phyloP scores from a whole-genome alignment of 2,113 vertebrate species.

The Hystrix brachyura region DNA sequence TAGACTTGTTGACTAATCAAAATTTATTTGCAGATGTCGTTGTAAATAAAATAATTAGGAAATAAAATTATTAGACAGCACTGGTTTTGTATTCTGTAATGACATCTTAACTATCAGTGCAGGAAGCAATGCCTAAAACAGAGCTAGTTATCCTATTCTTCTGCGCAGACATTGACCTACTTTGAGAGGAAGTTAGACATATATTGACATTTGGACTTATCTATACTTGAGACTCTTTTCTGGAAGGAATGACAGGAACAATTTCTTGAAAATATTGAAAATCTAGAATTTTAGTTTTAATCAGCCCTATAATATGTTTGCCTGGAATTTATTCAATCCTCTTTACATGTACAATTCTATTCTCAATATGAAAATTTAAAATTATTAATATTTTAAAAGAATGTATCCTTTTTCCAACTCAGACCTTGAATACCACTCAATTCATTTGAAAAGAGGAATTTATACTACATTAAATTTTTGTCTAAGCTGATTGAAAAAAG shows the following conservation, averaged over 20 bases:
- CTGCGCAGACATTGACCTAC: background rate
- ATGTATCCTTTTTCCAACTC: background rate
- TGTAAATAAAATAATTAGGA: background rate
- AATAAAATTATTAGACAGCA: background rate
- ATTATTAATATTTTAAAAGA: constrained; percentile 23
- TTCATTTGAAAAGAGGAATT: constrained; percentile 18
- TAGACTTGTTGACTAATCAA: background rate
- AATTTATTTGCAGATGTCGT: background rate
- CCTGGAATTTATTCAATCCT: background rate
- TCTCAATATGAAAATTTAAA: constrained; percentile 18
- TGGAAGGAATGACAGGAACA: background rate
- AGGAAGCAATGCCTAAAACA: background rate
- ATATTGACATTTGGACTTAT: background rate
- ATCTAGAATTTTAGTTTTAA: background rate
- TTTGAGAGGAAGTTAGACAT: background rate
- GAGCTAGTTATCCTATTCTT: background rate
- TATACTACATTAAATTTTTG: constrained; percentile 3
- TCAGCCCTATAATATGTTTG: background rate
- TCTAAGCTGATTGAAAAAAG: background rate
- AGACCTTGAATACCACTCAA: background rate
- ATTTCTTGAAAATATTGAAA: background rate
- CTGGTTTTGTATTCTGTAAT: background rate
- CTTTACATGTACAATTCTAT: background rate
- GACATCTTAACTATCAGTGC: background rate
- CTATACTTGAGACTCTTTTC: background rate